Evolutionary conservation across 2,113 vertebrate species (phyloP), one percentile per base, ranked within the genome.

Genomic region (Miniopterus natalensis): DNA sequence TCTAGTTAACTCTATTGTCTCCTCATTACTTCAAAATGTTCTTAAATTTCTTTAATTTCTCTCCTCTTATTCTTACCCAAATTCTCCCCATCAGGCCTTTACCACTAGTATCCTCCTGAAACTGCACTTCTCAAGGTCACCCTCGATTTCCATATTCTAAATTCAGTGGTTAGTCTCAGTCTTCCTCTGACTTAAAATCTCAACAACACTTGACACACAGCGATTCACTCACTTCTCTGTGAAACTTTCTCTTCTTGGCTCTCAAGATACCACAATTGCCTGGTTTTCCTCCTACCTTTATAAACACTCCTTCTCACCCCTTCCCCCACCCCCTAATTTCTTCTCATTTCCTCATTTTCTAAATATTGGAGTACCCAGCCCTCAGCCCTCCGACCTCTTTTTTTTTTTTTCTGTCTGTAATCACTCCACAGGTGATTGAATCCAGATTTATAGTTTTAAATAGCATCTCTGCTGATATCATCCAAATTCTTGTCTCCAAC

Each of bases 1-100:
- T 84, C 77, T 74, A 45, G 42, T 94, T 94, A 86, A 66, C 13
- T 77, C 84, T 93, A 85, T 90, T 95, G 63, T 25, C 36, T 79
- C n/a, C 66, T 11, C 27, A n/a, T 66, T 75, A 66, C 42, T 89
- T 36, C 18, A 70, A 73, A 63, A 49, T 68, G 6, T 17, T 36
- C 66, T 94, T 84, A 42, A 68, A 51, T 79, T 79, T 73, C 4
- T 78, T 42, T 71, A 84, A 80, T 63, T 95, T 92, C 63, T 94
- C 17, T 78, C 6, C 25, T 95, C 31, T 17, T n/a, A 49, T 21
- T 73, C 25, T 94, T 73, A 31, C 17, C 45, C 57, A 55, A 71
- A 90, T 77, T 3, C 74, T 31, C 74, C 29, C 49, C 4, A 0
- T 94, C 49, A 88, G 45, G 21, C 59, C 51, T 78, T 95, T 6